These are phyloP conservation scores for Hoplodrina ambigua DNA, from an alignment of 2,888 invertebrate genomes.

Conservation along the genomic window DNA sequence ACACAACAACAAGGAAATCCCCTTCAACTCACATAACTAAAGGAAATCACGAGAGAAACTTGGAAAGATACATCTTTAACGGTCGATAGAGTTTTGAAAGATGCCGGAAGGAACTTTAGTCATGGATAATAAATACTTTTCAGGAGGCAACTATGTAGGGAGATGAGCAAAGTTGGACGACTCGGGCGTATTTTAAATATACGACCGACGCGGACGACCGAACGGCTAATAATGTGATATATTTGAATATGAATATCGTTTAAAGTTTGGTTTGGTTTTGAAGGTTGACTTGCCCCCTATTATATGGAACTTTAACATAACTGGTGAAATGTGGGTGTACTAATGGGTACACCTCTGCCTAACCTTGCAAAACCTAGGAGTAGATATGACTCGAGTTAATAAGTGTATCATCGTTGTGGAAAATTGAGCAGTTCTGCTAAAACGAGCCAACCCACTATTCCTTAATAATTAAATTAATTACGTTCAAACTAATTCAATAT, in stretches of 20 bases:
- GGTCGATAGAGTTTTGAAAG: conserved; percentile 82
- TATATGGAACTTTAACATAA: too few species aligned
- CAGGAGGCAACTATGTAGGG: conserved; percentile 67
- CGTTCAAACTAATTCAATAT: too few species aligned
- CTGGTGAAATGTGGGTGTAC: too few species aligned
- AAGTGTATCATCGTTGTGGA: too few species aligned
- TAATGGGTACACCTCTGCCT: too few species aligned
- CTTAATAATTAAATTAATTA: too few species aligned
- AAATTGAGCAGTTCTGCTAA: too few species aligned
- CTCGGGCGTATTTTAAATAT: conserved; percentile 41
- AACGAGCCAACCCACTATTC: too few species aligned
- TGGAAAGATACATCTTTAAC: conserved; percentile 80
- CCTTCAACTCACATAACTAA: conserved; percentile 14
- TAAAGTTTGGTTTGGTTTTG: neutral
- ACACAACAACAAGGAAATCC: conserved; percentile 17
- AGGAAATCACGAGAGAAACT: conserved; percentile 64
- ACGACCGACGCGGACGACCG: conserved; percentile 12
- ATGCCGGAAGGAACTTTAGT: conserved; percentile 72
- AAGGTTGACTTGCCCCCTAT: too few species aligned
- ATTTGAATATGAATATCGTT: neutral
- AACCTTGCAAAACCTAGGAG: too few species aligned
- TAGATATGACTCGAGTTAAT: too few species aligned
- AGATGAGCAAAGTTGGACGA: conserved; percentile 68
- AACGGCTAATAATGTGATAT: conserved; percentile 31
- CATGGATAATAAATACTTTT: conserved; percentile 74